Conservation (phyloP, 2,888 invertebrate genomes). For the Girardia tigrina region DNA sequence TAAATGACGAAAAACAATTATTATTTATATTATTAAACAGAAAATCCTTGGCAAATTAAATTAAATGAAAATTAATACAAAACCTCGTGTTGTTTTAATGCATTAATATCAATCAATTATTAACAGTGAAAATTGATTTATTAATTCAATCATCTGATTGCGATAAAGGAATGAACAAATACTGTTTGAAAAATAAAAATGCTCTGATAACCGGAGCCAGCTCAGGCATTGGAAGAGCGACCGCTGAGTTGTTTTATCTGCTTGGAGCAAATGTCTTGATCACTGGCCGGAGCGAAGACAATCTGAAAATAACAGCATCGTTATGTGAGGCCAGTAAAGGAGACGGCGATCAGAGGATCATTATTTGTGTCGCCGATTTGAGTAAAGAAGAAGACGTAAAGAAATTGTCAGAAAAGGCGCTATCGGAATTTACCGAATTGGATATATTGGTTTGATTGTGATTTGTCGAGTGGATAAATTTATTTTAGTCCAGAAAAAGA, state of each 20-base stretch:
- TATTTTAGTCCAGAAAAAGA: too few species aligned
- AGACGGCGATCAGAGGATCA: constrained; percentile 35
- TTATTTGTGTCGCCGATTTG: constrained; percentile 47
- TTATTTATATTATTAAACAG: too few species aligned
- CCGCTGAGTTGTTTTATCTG: constrained; percentile 63
- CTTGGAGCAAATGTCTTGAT: constrained; percentile 64
- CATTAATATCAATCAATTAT: too few species aligned
- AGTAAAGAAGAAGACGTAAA: constrained; percentile 63
- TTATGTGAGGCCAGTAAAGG: constrained; percentile 52
- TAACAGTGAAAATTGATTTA: too few species aligned
- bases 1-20: too few species aligned
- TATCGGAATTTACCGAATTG: constrained; percentile 54
- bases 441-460: constrained; percentile 40
- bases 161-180: neutral
- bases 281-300: constrained; percentile 60
- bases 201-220: constrained; percentile 56
- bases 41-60: too few species aligned
- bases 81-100: too few species aligned
- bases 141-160: too few species aligned
- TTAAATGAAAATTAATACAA: too few species aligned
- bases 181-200: neutral
- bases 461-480: too few species aligned
- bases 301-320: constrained; percentile 57
- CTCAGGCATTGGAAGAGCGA: constrained; percentile 70
- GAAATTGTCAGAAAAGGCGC: constrained; percentile 60